Evolutionary conservation across 1,140 invertebrate species (phyloP).

Genomic region (Monochamus saltuarius): DNA sequence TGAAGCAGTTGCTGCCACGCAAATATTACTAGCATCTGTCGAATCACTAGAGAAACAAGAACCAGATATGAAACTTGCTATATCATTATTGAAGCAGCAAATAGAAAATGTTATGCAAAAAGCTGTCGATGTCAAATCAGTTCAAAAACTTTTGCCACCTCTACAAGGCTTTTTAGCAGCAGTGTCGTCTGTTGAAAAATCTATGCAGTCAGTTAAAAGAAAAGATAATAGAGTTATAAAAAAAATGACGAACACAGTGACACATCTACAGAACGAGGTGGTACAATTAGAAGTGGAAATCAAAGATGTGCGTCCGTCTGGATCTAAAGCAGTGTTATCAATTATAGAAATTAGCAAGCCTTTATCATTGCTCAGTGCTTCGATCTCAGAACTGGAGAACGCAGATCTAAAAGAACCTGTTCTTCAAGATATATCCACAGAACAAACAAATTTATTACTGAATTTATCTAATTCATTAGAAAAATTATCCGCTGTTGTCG

Average conservation of each 20-base stretch:
- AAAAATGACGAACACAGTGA: not conserved
- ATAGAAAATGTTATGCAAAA: slow-evolving; percentile 3
- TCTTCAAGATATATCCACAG: slow-evolving; percentile 13
- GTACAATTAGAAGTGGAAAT: no score
- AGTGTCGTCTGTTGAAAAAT: not conserved
- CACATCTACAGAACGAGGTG: no score
- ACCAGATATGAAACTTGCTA: slow-evolving; percentile 20
- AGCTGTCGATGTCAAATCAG: not conserved
- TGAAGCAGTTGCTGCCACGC: not conserved
- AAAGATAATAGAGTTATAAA: not conserved
- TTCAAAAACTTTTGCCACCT: not conserved
- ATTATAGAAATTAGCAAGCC: slow-evolving; percentile 1
- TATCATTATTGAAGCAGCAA: slow-evolving; percentile 16
- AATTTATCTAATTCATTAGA: not conserved
- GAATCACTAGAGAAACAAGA: slow-evolving; percentile 13
- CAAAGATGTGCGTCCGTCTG: no score
- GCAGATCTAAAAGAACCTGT: not conserved
- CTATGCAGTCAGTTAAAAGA: not conserved
- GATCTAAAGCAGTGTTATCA: not conserved
- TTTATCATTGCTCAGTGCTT: not conserved
- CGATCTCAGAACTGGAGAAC: not conserved
- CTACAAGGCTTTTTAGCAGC: not conserved
- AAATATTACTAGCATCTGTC: slow-evolving; percentile 5
- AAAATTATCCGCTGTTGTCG: slow-evolving; percentile 6
- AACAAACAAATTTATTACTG: not conserved